phyloP scores from a whole-genome alignment of 1,140 invertebrate genomes.

The Batillaria attramentaria region DNA sequence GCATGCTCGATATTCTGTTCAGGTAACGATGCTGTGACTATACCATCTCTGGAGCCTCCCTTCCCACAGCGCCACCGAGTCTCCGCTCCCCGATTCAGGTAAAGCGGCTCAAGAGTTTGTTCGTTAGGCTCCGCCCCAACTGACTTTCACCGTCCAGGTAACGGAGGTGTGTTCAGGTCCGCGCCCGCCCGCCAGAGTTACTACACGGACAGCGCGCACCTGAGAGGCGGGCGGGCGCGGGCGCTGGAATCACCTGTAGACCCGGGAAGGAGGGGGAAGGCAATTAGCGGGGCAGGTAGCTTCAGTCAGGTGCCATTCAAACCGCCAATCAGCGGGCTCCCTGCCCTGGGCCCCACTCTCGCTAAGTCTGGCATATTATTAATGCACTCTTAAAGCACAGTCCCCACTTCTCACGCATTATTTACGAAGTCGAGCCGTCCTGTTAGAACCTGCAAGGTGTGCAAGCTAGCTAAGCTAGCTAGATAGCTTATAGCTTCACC shows the following conservation, averaged over 20 bases:
- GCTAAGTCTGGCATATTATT: slow-evolving; percentile 24
- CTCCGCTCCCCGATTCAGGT: too few relatives aligned
- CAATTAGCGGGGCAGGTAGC: not conserved
- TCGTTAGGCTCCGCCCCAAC: too few relatives aligned
- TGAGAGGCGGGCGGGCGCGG: not conserved
- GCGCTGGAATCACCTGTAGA: not conserved
- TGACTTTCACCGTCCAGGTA: too few relatives aligned
- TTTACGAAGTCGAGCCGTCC: slow-evolving; percentile 24
- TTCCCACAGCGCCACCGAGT: too few relatives aligned
- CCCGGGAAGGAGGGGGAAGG: not conserved
- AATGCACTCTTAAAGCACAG: slow-evolving; percentile 3
- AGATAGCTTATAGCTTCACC: not conserved
- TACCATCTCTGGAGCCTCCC: too few relatives aligned
- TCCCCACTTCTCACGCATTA: slow-evolving; percentile 7
- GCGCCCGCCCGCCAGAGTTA: too few relatives aligned
- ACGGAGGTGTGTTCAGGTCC: too few relatives aligned
- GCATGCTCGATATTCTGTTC: too few relatives aligned
- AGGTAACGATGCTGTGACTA: too few relatives aligned
- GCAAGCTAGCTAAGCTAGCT: not conserved
- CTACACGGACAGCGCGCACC: not conserved
- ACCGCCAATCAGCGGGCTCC: too few relatives aligned
- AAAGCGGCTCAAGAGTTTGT: too few relatives aligned
- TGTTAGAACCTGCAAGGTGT: not conserved
- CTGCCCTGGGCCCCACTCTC: too few relatives aligned
- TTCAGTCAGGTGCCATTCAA: not conserved